Evolutionary conservation across 2,888 invertebrate genomes (phyloP), one percentile per base, ranked within the genome.

Genomic region (Xestia ashworthii): DNA sequence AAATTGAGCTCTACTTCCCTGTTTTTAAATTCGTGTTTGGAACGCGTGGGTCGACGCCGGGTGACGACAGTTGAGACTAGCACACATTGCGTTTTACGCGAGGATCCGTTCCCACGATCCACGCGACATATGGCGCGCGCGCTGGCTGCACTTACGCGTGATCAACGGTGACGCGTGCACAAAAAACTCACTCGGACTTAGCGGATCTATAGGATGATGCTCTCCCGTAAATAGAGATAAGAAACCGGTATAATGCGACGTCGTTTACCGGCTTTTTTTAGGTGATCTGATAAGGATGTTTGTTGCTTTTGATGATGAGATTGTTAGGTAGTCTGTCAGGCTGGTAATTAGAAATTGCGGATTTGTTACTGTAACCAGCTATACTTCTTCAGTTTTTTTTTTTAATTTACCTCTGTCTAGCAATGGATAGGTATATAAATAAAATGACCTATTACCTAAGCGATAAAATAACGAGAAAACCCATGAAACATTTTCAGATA

Each of bases 41-140:
- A 85, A 82, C 86, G 89, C 71, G 71, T 60, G 78, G 80, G 80
- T 87, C 82, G 83, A 32, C 50, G 86, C 86, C 83, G 86, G 86
- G 89, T 90, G 93, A 90, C 91, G 93, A 93, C 93, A 94, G 94
- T 94, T 93, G 93, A 95, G 92, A 92, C 91, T 90, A 92, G 93
- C 93, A 93, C 94, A 95, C 94, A 95, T 96, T 96, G 95, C 95
- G 95, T 93, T 93, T 87, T 92, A 90, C 91, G 90, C 90, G 89
- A 81, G 91, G 94, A 93, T 93, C 92, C 94, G 93, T 96, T 96
- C 96, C 96, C 96, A 96, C 96, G 96, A 92, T 95, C 93, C 93
- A 93, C 93, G 95, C 95, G 96, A 94, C 96, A 96, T 95, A 96
- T 96, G 96, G 95, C 96, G 94, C 95, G 95, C 93, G 95, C 93